Evolutionary conservation across 2,888 invertebrate genomes (phyloP).

Genomic region (Cetonia aurata): DNA sequence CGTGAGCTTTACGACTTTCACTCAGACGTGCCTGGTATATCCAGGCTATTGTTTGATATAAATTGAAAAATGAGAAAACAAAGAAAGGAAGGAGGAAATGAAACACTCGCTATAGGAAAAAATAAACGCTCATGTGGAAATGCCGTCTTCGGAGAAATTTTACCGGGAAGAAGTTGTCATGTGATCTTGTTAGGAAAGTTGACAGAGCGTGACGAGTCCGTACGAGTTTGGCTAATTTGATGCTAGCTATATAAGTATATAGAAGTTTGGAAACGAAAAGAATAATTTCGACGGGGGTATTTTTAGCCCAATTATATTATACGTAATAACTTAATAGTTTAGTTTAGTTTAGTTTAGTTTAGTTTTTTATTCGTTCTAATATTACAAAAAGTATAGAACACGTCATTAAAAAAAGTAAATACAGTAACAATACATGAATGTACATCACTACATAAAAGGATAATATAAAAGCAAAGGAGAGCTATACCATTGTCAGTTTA

Average conservation of each 20-base stretch:
- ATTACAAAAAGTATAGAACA: too few species aligned
- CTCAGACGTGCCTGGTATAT: slow-evolving; percentile 7
- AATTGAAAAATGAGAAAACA: slow-evolving; percentile 33
- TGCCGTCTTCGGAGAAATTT: slow-evolving; percentile 20
- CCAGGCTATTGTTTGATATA: slow-evolving; percentile 34
- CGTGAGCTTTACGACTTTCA: slow-evolving; percentile 22
- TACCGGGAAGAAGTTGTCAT: not conserved
- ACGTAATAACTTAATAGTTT: too few species aligned
- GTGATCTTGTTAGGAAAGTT: slow-evolving; percentile 25
- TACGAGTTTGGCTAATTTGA: slow-evolving; percentile 18
- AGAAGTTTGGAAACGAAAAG: too few species aligned
- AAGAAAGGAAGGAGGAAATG: not conserved
- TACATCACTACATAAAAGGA: too few species aligned
- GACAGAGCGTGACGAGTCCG: slow-evolving; percentile 16
- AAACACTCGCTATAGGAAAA: slow-evolving; percentile 8
- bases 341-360: too few species aligned
- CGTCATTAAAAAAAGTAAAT: too few species aligned
- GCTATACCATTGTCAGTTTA: too few species aligned
- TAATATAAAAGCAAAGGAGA: too few species aligned
- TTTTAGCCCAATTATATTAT: too few species aligned
- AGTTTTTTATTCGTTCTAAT: too few species aligned
- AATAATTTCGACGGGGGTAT: too few species aligned
- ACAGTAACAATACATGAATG: too few species aligned
- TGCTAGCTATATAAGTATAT: not conserved
- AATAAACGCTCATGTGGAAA: slow-evolving; percentile 18